Evolutionary conservation across 1,140 invertebrate genomes (phyloP), one percentile per base, ranked within the genome.

Genomic region (Lasioglossum albipes): DNA sequence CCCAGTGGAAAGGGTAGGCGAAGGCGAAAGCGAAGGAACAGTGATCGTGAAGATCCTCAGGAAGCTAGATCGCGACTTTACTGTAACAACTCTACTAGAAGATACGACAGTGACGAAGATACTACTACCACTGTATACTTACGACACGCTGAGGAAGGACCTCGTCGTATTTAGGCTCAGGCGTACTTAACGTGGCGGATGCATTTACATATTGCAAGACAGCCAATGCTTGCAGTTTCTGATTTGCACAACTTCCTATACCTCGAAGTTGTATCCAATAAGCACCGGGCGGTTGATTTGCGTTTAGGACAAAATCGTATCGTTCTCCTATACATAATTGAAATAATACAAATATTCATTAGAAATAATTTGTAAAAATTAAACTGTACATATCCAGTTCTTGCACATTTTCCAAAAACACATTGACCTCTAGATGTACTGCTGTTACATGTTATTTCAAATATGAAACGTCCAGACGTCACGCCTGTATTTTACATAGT

Each of bases 281-380:
- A 2, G 93, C 94, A 2, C 91, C 92, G 6, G 90, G 89, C 0
- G 82, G 36, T 78, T 94, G 91, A 79, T 94, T 91, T 0, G 95
- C 93, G 7, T 92, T 89, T 2, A 96, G 83, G 5, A 95, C 91
- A 22, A 96, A 94, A 82, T 96, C 95, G 89, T 94, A 95, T 65
- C 95, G 90, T 89, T 96, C 95, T 0, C 95, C 95, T 94, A 22
- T 7, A 22, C 2, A 45, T 22, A 27, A 16, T n/a, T 7, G 2
- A 36, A 2, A 20, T 41, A 18, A 5, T 36, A 57, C 52, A n/a
- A n/a, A 0, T 20, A 20, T 59, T 59, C n/a, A 9, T 59, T n/a
- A n/a, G 7, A 20, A n/a, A 59, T 59, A 59, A n/a, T 2, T n/a
- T n/a, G 22, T 18, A 9, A 22, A n/a, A 12, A 49, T 12, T 12